Conservation (phyloP, 2,888 invertebrate species). For the Chromoteleia sp. region DNA sequence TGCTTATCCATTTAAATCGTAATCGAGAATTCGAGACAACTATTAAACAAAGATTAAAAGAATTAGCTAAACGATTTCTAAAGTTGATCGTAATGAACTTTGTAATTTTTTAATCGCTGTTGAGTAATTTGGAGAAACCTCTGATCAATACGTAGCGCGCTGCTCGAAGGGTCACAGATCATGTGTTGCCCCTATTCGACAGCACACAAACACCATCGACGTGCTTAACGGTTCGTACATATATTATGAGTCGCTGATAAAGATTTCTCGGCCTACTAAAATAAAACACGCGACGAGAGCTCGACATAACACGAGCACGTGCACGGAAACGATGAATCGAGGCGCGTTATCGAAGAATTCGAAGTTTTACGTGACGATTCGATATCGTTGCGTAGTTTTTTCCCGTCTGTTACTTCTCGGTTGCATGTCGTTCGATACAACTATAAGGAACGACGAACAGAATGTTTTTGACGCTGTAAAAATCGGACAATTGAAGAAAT, state of each 20-base stretch:
- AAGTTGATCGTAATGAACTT: slow-evolving; percentile 20
- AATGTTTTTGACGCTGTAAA: too few relatives aligned
- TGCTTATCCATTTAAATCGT: too few relatives aligned
- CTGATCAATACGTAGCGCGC: slow-evolving; percentile 63
- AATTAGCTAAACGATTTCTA: not conserved
- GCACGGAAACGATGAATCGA: slow-evolving; percentile 65
- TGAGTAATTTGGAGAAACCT: slow-evolving; percentile 46
- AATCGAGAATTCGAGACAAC: too few relatives aligned
- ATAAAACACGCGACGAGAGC: slow-evolving; percentile 67
- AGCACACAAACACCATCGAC: slow-evolving; percentile 72
- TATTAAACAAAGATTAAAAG: too few relatives aligned
- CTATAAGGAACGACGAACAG: too few relatives aligned
- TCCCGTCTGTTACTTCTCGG: slow-evolving; percentile 8
- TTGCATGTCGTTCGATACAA: too few relatives aligned
- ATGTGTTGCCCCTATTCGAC: slow-evolving; percentile 75
- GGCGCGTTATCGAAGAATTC: slow-evolving; percentile 67
- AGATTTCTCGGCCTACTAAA: slow-evolving; percentile 73
- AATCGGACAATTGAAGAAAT: too few relatives aligned
- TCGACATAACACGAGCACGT: slow-evolving; percentile 57
- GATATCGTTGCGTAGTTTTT: slow-evolving; percentile 46
- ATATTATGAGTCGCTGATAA: slow-evolving; percentile 75
- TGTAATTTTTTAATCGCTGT: slow-evolving; percentile 50
- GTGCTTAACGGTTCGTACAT: slow-evolving; percentile 67
- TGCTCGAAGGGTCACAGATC: slow-evolving; percentile 74
- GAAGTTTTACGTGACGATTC: slow-evolving; percentile 65